phyloP scores from a whole-genome alignment of 2,113 vertebrate species.

The Octodon degus region DNA sequence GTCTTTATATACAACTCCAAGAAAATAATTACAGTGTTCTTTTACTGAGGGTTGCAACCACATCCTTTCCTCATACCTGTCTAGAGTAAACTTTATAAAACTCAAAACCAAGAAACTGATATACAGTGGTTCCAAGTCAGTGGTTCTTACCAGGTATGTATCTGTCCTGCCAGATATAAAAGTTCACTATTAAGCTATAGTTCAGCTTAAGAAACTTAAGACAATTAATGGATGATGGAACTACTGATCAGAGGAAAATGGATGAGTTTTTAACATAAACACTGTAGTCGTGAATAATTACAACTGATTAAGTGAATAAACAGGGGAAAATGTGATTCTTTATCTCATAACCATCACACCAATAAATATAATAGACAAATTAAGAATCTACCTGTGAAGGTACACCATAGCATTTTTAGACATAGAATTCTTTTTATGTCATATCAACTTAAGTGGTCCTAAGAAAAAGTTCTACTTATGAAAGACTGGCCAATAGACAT shows the following conservation, averaged over 20 bases:
- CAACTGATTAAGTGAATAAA: constrained; percentile 24
- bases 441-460: neutral
- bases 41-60: neutral
- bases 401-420: constrained; percentile 17
- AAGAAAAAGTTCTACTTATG: neutral
- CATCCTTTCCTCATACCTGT: neutral
- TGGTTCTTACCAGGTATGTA: neutral
- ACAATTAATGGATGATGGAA: constrained; percentile 2
- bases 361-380: neutral
- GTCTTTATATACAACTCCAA: neutral
- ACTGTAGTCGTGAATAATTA: neutral
- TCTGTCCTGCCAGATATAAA: neutral
- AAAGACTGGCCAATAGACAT: neutral
- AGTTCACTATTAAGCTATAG: neutral
- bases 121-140: neutral
- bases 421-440: neutral
- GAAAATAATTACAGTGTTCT: neutral
- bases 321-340: neutral
- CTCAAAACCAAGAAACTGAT: neutral
- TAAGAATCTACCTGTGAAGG: neutral
- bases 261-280: constrained; percentile 14
- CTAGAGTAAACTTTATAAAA: constrained; percentile 38
- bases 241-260: neutral
- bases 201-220: neutral
- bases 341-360: neutral